Base-by-base conservation (phyloP, 2,888 invertebrate genomes). In the Rhodophaea formosa region DNA sequence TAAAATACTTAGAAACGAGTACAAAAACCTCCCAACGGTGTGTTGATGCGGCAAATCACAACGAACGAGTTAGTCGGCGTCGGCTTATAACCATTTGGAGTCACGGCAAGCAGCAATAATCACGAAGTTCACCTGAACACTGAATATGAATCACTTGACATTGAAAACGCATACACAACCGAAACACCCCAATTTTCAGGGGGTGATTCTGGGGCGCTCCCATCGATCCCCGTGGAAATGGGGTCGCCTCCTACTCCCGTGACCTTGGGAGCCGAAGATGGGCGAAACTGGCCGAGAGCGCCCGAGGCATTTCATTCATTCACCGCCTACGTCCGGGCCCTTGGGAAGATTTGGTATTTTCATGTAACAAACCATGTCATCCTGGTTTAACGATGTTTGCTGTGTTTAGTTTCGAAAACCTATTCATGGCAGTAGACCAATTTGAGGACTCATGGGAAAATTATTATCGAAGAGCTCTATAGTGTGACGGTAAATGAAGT, bases 181-280 rank as follows among this genome's bases (percentile, higher is more conserved):
- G 75, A 79, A 56, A 56, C 56, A 77, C 80, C 75, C 77, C 74
- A 74, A 79, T 77, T 76, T 77, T 75, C 23, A 23, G 68, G 66
- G 82, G 82, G 82, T 76, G 80, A 80, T 75, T 75, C 74, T 78
- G 73, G 74, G 79, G 80, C 77, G 84, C 82, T 80, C 83, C 86
- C 90, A 91, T 91, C 91, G 92, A 91, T 91, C 87, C 83, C 74
- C 75, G 77, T 79, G 80, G 81, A 86, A 89, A 86, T 75, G 85
- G 82, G 83, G 87, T 83, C 88, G 82, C 72, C 71, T 76, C 75
- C 77, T 72, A 71, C 63, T 65, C 74, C 68, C 71, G 69, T 79
- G 85, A 86, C 87, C 88, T 88, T 89, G 87, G 74, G 64, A 32
- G 65, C 62, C 82, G 82, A 73, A 78, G 72, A 72, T 67, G 60